phyloP scores from a whole-genome alignment of 2,113 vertebrate species.

The Rattus norvegicus region DNA sequence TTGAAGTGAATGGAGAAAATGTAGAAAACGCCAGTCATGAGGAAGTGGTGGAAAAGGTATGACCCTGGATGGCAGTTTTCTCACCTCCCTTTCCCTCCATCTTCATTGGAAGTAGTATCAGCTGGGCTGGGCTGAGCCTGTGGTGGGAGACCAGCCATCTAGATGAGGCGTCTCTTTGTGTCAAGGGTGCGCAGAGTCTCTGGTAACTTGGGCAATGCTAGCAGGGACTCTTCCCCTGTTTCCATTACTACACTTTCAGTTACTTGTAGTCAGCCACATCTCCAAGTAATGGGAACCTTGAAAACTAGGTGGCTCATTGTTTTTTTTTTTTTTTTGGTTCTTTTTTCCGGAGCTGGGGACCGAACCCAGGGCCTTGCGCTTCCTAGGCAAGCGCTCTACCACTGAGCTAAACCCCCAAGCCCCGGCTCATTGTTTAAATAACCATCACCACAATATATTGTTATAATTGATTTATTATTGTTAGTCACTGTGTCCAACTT shows the following conservation, averaged over 20 bases:
- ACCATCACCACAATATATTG: neutral
- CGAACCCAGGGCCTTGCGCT: too few relatives aligned
- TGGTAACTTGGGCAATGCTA: neutral
- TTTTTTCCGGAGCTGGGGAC: too few relatives aligned
- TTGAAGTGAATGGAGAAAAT: slow-evolving; percentile 94
- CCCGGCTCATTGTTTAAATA: neutral
- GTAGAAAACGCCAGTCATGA: slow-evolving; percentile 89
- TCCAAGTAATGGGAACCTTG: neutral
- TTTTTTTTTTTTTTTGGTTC: too few relatives aligned
- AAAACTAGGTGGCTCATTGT: neutral
- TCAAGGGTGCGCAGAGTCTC: neutral
- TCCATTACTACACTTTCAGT: neutral
- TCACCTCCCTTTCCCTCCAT: neutral
- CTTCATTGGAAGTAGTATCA: neutral
- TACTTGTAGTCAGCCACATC: neutral
- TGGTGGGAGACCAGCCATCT: neutral
- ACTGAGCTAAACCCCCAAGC: too few relatives aligned
- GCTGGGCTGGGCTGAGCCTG: too few relatives aligned
- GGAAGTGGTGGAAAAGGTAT: slow-evolving; percentile 90
- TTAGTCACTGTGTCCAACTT: neutral
- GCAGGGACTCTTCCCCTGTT: neutral
- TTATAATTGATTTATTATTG: neutral
- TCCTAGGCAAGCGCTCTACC: too few relatives aligned
- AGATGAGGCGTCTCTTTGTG: neutral
- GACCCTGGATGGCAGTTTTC: neutral